Base-by-base conservation (phyloP, 2,797 vertebrate genomes). In the Centroberyx gerrardi region DNA sequence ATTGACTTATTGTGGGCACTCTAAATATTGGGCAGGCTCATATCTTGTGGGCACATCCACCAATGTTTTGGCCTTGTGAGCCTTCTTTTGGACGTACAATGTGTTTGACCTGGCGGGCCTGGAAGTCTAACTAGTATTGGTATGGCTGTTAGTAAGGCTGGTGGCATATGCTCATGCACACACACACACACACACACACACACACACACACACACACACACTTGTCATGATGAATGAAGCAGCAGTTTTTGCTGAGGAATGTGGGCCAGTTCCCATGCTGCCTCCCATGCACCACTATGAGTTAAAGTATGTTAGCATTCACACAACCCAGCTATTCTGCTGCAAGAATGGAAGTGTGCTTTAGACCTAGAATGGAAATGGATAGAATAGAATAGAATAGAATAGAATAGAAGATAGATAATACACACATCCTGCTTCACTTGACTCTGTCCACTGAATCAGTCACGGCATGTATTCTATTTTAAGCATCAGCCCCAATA, bases 241-340 rank as follows among this genome's bases (percentile, higher is more conserved):
- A 71, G 64, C 76, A 71, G 29, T 76, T 85, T 73, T 33, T 62
- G 67, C 71, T 42, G 66, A 87, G 76, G 73, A 84, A 92, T 91
- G 58, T 89, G 84, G 86, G 78, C 62, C 82, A 86, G 73, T 68
- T 90, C 87, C 82, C 86, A 85, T 66, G 86, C 72, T 5, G 62
- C 66, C 49, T 64, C 33, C 66, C 33, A 17, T 28, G 12, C 48
- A 68, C 22, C 72, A n/a, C 72, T 62, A 13, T 62, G 59, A 40
- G 29, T 68, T 14, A 42, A 60, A 55, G 59, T 62, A 54, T 73
- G 27, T 22, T n/a, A 44, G 13, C 31, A 33, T 70, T 58, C 42
- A 61, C 33, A 40, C 36, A 55, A 17, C 48, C 31, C 18, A 54
- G 52, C n/a, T 52, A 4, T 18, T 9, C 48, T 17, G 8, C 42